Percentiles rank a stretch among this genome's conserved stretches.
These are phyloP conservation scores for Labroides dimidiatus DNA, from an alignment of 2,797 vertebrate species.

Conservation along the genomic window DNA sequence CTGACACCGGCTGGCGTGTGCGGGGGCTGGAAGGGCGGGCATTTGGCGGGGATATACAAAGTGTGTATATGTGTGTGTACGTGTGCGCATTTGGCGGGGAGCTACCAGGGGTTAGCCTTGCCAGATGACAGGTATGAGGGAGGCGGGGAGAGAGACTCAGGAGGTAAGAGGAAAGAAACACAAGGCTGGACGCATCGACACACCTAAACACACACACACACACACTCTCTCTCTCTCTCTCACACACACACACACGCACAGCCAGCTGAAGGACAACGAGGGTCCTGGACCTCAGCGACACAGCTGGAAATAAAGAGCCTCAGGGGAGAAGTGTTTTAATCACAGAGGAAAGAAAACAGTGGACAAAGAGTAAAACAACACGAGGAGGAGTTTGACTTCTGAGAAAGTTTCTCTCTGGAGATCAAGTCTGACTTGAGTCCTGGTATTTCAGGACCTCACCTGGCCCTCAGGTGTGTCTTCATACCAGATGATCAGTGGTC, in stretches of 20 bases:
- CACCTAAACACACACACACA: conserved; percentile 63
- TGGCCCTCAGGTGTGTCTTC: not conserved
- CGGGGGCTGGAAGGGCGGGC: conserved; percentile 76
- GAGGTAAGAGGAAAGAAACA: conserved; percentile 68
- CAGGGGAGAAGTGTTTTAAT: conserved; percentile 57
- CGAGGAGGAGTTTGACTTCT: conserved; percentile 7
- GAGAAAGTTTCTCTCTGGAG: not conserved
- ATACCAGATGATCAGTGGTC: no score
- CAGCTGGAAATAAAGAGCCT: conserved; percentile 76
- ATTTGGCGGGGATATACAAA: conserved; percentile 74
- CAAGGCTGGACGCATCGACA: conserved; percentile 58
- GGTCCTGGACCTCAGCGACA: conserved; percentile 70
- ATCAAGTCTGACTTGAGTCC: no score
- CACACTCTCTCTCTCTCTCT: conserved; percentile 62
- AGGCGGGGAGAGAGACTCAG: conserved; percentile 66
- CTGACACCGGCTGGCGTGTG: conserved; percentile 79
- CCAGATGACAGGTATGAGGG: conserved; percentile 82
- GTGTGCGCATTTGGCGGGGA: conserved; percentile 75
- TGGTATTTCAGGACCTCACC: no score
- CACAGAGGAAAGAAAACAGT: conserved; percentile 47
- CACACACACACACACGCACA: conserved; percentile 33
- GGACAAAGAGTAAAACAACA: conserved; percentile 6
- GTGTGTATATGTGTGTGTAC: conserved; percentile 48
- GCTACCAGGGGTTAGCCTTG: conserved; percentile 82
- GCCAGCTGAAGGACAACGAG: conserved; percentile 81